Base-by-base conservation (phyloP, 2,113 vertebrate species). In the Apteryx mantelli region DNA sequence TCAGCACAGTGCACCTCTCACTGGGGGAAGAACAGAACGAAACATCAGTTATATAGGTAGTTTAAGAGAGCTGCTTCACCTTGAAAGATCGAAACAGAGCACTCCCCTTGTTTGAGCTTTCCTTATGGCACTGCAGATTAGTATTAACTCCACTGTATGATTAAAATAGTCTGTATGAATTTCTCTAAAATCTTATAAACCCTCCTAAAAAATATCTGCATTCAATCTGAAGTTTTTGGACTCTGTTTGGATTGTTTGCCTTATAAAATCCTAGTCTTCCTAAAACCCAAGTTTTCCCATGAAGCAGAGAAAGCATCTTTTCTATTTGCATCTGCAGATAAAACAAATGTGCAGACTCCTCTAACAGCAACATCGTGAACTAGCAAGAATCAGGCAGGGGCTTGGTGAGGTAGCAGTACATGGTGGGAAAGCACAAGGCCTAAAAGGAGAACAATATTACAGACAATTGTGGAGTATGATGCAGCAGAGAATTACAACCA, bases 121-220 rank as follows among this genome's bases (percentile, higher is more conserved):
- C 18, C 34, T 70, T 56, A 8, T 5, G n/a, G 81, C 82, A 52
- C 71, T 42, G 86, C 58, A 71, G 25, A 17, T 7, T 5, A n/a
- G 40, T 65, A 32, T 20, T 2, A 25, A n/a, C 40, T 63, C 20
- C n/a, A 21, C 36, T 13, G 15, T 32, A 9, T 42, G 4, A n/a
- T 16, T 28, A 19, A 50, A 63, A 17, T 22, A 34, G 19, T 0
- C 0, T 9, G 20, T 44, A 55, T 13, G 13, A 11, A 4, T 34
- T 32, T 42, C 58, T 32, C 34, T 24, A 50, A 78, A 95, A 6
- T 24, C 22, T 70, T 9, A 1, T 0, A 5, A 46, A 30, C 50
- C 32, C 17, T 4, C 22, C 44, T 8, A 9, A 81, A 12, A n/a
- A 3, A 71, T 66, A 56, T 19, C 46, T 8, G 0, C 4, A 4